Conservation (phyloP, 2,888 invertebrate genomes). For the Philhelius pedissequus region DNA sequence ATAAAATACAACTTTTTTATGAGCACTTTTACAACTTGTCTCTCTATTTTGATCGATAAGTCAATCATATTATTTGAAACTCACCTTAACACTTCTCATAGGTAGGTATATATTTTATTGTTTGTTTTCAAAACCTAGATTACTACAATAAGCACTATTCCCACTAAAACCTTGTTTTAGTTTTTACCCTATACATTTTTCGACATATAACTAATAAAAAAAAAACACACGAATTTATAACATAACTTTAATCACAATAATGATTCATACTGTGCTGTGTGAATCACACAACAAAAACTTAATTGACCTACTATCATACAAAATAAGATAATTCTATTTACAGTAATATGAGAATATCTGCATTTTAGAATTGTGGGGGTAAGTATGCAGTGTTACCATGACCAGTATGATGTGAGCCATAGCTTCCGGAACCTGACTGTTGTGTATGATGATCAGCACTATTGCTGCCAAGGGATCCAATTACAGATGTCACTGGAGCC, state of each 20-base stretch:
- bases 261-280: too few relatives aligned
- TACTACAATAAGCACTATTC: too few relatives aligned
- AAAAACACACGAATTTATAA: neutral
- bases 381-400: constrained; percentile 74
- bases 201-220: too few relatives aligned
- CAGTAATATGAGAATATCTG: neutral
- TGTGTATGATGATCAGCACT: constrained; percentile 42
- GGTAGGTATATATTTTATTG: too few relatives aligned
- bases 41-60: too few relatives aligned
- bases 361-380: constrained; percentile 75
- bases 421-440: constrained; percentile 3
- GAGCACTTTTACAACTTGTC: too few relatives aligned
- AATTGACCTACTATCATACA: constrained; percentile 29
- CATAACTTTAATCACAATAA: neutral
- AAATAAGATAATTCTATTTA: constrained; percentile 17
- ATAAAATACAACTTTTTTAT: too few relatives aligned
- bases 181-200: too few relatives aligned
- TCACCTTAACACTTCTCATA: too few relatives aligned
- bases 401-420: constrained; percentile 29
- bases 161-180: too few relatives aligned
- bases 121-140: too few relatives aligned
- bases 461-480: constrained; percentile 74
- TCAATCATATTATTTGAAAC: too few relatives aligned
- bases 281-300: constrained; percentile 12
- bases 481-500: constrained; percentile 77